Percentiles rank a stretch among this genome's conserved stretches.
These are phyloP conservation scores for Pocillopora damicornis DNA, from an alignment of 64 coral and sea anemone genomes.

Conservation along the genomic window DNA sequence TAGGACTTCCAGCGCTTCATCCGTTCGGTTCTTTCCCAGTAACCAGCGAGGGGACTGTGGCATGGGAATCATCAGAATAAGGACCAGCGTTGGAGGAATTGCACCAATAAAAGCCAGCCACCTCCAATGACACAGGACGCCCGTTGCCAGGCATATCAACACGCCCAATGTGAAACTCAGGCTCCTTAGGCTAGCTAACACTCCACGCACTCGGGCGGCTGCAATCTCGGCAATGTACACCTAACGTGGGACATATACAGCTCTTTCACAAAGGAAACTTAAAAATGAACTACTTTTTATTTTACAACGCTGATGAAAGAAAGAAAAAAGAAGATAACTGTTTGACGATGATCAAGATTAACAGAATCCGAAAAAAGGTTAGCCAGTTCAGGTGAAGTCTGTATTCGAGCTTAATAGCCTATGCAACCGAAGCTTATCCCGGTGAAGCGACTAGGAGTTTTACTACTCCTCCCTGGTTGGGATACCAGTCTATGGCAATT, in stretches of 20 bases:
- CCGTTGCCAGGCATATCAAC: conserved; percentile 31
- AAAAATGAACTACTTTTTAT: not conserved
- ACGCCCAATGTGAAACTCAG: conserved; percentile 47
- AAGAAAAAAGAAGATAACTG: too few species aligned
- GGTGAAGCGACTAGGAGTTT: too few species aligned
- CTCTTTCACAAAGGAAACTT: too few species aligned
- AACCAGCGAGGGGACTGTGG: conserved; percentile 66
- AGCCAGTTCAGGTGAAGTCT: too few species aligned
- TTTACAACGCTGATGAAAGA: too few species aligned
- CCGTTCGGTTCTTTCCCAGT: conserved; percentile 38
- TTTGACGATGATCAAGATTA: too few species aligned
- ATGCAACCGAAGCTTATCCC: too few species aligned
- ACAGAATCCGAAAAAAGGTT: too few species aligned
- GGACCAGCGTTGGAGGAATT: conserved; percentile 35
- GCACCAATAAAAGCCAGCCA: conserved; percentile 62
- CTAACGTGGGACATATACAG: conserved; percentile 1
- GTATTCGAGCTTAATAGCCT: too few species aligned
- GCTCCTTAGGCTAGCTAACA: conserved; percentile 37
- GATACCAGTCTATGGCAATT: too few species aligned
- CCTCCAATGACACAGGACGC: conserved; percentile 26
- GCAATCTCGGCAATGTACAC: conserved; percentile 73
- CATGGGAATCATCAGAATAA: conserved; percentile 52
- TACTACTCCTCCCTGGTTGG: too few species aligned
- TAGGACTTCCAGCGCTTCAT: conserved; percentile 49
- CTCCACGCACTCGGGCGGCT: conserved; percentile 50